A percentile compares a stretch with the other conserved stretches of the same genome.
phyloP scores from a whole-genome alignment of 2,113 vertebrate genomes.

The Bujurquina vittata region DNA sequence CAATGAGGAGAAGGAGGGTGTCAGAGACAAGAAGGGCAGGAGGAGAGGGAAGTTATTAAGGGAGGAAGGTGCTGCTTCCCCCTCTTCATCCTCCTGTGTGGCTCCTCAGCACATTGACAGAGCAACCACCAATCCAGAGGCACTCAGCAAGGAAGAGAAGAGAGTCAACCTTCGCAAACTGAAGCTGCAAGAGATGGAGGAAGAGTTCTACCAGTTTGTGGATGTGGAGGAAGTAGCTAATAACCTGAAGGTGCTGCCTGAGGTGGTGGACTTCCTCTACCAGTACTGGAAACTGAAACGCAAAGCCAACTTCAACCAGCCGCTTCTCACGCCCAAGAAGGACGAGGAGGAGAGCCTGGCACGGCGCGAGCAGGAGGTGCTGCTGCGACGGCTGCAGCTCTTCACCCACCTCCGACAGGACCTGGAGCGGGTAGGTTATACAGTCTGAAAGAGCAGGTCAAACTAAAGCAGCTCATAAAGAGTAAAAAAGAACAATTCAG shows the following conservation, averaged over 20 bases:
- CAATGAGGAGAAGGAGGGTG: slow-evolving; percentile 43
- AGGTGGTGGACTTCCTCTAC: slow-evolving; percentile 90
- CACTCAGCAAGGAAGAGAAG: slow-evolving; percentile 83
- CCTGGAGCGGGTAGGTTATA: slow-evolving; percentile 91
- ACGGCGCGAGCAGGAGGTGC: slow-evolving; percentile 92
- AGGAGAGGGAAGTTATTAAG: slow-evolving; percentile 54
- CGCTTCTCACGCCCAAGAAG: slow-evolving; percentile 93
- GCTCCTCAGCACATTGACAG: slow-evolving; percentile 35
- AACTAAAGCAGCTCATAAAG: background rate
- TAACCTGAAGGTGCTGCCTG: slow-evolving; percentile 82
- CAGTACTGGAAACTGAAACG: slow-evolving; percentile 99
- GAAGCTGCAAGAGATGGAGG: slow-evolving; percentile 95
- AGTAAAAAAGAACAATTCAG: background rate
- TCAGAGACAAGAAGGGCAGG: slow-evolving; percentile 44
- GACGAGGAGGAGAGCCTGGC: slow-evolving; percentile 97
- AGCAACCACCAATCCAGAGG: slow-evolving; percentile 34
- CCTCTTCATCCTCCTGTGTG: slow-evolving; percentile 34
- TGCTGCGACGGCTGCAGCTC: slow-evolving; percentile 92
- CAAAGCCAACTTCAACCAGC: slow-evolving; percentile 94
- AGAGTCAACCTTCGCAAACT: slow-evolving; percentile 89
- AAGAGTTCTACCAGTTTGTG: slow-evolving; percentile 93
- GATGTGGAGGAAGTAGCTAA: slow-evolving; percentile 85
- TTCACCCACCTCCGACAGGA: slow-evolving; percentile 98
- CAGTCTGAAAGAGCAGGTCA: background rate
- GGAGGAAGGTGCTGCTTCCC: slow-evolving; percentile 12